A percentile compares a stretch with the other conserved stretches of the same genome.
Evolutionary conservation across 2,113 vertebrate species (phyloP).

Genomic region (Oostethus manadensis): DNA sequence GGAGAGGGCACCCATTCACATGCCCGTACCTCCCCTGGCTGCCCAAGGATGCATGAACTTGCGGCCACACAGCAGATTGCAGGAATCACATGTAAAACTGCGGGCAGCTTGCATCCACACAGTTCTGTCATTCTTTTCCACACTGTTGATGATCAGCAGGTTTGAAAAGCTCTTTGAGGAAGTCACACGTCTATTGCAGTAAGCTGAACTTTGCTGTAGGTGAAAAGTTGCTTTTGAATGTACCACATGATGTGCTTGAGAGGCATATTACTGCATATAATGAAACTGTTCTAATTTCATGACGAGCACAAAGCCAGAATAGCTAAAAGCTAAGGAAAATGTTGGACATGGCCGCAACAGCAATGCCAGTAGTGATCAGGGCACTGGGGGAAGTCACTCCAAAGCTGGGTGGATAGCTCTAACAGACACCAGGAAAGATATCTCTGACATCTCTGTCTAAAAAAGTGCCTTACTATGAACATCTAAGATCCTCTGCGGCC

Average conservation of each 20-base stretch:
- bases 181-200: constrained; percentile 15
- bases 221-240: neutral
- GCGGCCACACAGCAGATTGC: constrained; percentile 26
- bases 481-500: too few species aligned
- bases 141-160: constrained; percentile 22
- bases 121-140: constrained; percentile 33
- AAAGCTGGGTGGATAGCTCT: neutral
- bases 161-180: constrained; percentile 32
- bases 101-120: constrained; percentile 12
- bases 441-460: too few species aligned
- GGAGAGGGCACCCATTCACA: too few species aligned
- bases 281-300: neutral
- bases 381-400: neutral
- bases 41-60: constrained; percentile 21
- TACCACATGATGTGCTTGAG: neutral
- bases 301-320: too few species aligned
- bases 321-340: neutral
- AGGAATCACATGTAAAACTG: constrained; percentile 50
- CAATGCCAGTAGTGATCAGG: neutral
- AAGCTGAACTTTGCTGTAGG: constrained; percentile 2
- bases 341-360: neutral
- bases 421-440: too few species aligned
- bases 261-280: neutral
- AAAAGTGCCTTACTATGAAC: too few species aligned
- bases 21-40: constrained; percentile 22